These are phyloP conservation scores for Etheostoma perlongum DNA, from an alignment of 2,797 vertebrate species.

Conservation along the genomic window DNA sequence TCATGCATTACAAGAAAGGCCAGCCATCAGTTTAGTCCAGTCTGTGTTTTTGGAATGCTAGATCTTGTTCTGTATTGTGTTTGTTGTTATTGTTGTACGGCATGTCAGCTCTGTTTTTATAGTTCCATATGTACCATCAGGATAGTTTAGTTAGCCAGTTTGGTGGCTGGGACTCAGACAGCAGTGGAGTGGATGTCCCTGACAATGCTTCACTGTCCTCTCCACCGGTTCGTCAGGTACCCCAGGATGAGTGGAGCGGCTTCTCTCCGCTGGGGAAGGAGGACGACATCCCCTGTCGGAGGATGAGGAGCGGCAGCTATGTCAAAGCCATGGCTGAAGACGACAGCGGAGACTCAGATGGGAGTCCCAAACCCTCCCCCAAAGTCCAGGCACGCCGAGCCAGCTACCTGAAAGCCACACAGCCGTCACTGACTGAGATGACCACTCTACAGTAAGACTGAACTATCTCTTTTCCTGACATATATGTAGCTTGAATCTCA, in stretches of 20 bases:
- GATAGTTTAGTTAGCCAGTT: slow-evolving; percentile 33
- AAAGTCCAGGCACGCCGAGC: slow-evolving; percentile 86
- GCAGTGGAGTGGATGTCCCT: slow-evolving; percentile 19
- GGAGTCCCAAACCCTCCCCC: slow-evolving; percentile 91
- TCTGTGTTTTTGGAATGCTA: slow-evolving; percentile 4
- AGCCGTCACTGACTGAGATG: slow-evolving; percentile 95
- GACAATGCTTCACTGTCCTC: slow-evolving; percentile 24
- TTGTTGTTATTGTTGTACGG: background rate
- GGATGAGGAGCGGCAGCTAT: slow-evolving; percentile 97
- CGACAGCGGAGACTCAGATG: slow-evolving; percentile 93
- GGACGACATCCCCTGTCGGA: slow-evolving; percentile 93
- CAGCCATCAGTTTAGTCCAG: slow-evolving; percentile 27
- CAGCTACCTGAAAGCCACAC: slow-evolving; percentile 90
- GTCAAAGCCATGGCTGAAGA: slow-evolving; percentile 99
- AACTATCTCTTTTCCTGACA: background rate
- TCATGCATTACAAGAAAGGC: slow-evolving; percentile 13
- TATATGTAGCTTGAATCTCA: background rate
- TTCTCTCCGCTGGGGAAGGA: slow-evolving; percentile 89
- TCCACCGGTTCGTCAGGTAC: slow-evolving; percentile 84
- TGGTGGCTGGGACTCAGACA: slow-evolving; percentile 36
- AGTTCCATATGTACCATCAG: slow-evolving; percentile 26
- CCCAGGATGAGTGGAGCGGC: slow-evolving; percentile 93
- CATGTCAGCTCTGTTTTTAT: slow-evolving; percentile 24
- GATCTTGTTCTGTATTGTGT: background rate
- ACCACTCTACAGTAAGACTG: slow-evolving; percentile 93